Conservation (phyloP, 2,113 vertebrate species). For the Bombycilla garrulus region DNA sequence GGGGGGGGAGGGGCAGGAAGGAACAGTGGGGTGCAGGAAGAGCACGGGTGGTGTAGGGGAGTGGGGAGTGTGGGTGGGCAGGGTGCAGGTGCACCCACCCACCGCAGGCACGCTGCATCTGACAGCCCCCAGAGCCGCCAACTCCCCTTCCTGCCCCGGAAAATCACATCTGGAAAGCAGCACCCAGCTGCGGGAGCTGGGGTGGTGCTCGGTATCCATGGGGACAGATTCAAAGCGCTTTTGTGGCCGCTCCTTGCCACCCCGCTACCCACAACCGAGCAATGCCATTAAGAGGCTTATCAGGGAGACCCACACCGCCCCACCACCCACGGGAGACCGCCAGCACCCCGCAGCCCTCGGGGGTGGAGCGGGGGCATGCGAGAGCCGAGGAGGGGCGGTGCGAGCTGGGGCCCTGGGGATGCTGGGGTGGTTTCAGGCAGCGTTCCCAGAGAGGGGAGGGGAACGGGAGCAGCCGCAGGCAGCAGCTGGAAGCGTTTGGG, state of each 20-base stretch:
- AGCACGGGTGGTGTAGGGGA: neutral
- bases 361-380: neutral
- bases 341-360: neutral
- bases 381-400: neutral
- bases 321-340: neutral
- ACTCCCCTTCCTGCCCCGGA: neutral
- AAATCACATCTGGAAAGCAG: conserved; percentile 9
- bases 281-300: neutral
- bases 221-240: neutral
- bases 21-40: neutral
- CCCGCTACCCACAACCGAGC: neutral
- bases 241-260: neutral
- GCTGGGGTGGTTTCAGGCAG: neutral
- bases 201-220: neutral
- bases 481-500: neutral
- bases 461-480: neutral
- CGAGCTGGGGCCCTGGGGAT: neutral
- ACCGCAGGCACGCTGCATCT: neutral
- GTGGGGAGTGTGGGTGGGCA: neutral
- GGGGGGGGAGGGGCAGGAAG: too few relatives aligned
- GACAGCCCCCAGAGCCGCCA: neutral
- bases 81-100: neutral
- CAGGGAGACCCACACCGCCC: neutral
- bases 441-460: neutral
- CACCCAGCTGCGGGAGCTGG: neutral